Evolutionary conservation across 2,888 invertebrate species (phyloP).

Genomic region (Drosophila kambysellisi): DNA sequence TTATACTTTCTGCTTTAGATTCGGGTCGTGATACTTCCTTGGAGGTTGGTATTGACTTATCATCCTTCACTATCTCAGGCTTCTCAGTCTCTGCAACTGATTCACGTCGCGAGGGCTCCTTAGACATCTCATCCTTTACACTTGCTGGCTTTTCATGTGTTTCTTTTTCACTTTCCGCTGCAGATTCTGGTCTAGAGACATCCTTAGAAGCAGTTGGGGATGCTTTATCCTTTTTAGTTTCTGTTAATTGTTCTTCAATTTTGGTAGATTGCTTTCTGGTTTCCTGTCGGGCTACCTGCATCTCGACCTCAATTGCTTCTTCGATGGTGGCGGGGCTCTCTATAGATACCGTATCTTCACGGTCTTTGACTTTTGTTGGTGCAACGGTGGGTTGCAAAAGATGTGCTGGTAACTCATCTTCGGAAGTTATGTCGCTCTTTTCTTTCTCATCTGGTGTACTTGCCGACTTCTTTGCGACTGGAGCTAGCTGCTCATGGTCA

Average conservation of each 20-base stretch:
- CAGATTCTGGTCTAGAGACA: conserved; percentile 25
- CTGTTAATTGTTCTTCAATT: conserved; percentile 11
- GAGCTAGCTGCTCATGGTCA: conserved; percentile 1
- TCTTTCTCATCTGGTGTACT: conserved; percentile 81
- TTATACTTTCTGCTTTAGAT: conserved; percentile 38
- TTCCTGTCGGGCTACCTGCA: conserved; percentile 62
- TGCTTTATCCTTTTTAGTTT: not conserved
- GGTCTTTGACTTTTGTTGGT: conserved; percentile 71
- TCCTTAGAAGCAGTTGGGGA: not conserved
- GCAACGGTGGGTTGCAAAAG: conserved; percentile 46
- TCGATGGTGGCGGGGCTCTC: conserved; percentile 84
- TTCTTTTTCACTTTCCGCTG: conserved; percentile 5
- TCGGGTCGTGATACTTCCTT: conserved; percentile 41
- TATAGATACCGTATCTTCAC: conserved; percentile 80
- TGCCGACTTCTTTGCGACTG: conserved; percentile 61
- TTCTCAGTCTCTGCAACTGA: conserved; percentile 33
- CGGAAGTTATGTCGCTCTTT: conserved; percentile 84
- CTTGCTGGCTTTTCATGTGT: conserved; percentile 8
- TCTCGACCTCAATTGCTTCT: conserved; percentile 84
- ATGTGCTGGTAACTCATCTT: conserved; percentile 83
- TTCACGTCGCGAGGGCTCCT: conserved; percentile 23
- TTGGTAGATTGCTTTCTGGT: conserved; percentile 44
- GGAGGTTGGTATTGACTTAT: conserved; percentile 5
- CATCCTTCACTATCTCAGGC: conserved; percentile 18
- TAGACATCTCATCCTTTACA: conserved; percentile 19